Evolutionary conservation across 2,113 vertebrate species (phyloP), one percentile per base, ranked within the genome.

Genomic region (Chauna torquata): DNA sequence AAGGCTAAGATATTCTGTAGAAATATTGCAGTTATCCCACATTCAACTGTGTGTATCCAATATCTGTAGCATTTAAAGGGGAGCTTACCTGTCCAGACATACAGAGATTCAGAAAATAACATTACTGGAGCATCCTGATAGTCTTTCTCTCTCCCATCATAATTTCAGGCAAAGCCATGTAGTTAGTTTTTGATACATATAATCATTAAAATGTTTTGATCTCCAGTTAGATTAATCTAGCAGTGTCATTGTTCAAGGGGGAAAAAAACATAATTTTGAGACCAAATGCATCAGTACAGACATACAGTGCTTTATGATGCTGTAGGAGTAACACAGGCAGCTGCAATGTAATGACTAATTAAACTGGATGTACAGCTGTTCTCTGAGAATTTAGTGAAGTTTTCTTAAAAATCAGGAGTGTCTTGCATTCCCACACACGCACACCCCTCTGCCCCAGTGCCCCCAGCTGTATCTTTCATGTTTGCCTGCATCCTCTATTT

Each of bases 331-430:
- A 30, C 76, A 76, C 47, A 65, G 82, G 62, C 90, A 90, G 85
- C 71, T 66, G 36, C 77, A 64, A 52, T 66, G 87, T 90, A 82
- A 91, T 76, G 78, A 77, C 87, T 74, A 92, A 82, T 96, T 96
- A 95, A 95, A 82, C 17, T 72, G 86, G 34, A 9, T 96, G 95
- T 96, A 90, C 86, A 83, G 59, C 94, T 95, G 19, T 52, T 96
- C 86, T 42, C 72, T 40, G 76, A 82, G 86, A 83, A 61, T 76
- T 42, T 82, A 40, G 30, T 55, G 93, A 92, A 94, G 77, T 19
- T 47, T 50, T 12, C 12, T 50, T 24, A 7, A 50, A 7, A 50
- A 0, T 44, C 61, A 82, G 64, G 76, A 86, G 36, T 62, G n/a
- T 64, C 54, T 78, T 2, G 1, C 54, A 24, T 77, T 82, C 49